These are phyloP conservation scores for Philaenus spumarius DNA, from an alignment of 1,140 invertebrate species.

Conservation along the genomic window DNA sequence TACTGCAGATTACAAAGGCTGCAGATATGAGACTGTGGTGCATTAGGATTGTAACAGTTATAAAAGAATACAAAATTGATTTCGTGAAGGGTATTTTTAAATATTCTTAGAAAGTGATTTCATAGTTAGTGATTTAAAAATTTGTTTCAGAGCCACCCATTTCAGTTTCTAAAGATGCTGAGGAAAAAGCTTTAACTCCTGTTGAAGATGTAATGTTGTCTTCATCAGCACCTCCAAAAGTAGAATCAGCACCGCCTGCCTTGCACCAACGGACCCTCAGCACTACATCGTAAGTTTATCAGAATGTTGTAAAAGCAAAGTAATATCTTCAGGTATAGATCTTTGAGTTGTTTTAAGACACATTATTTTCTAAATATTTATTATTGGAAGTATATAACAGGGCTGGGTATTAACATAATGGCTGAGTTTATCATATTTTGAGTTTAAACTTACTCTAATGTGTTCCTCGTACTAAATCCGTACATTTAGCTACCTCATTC, in stretches of 20 bases:
- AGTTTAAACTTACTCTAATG: too few species aligned
- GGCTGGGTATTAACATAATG: too few species aligned
- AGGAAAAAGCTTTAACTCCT: slow-evolving; percentile 3
- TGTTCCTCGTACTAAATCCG: too few species aligned
- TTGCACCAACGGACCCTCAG: slow-evolving; percentile 38
- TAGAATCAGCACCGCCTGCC: slow-evolving; percentile 19
- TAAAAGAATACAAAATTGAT: too few species aligned
- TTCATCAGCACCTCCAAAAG: slow-evolving; percentile 26
- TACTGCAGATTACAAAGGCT: too few species aligned
- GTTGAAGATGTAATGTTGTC: slow-evolving; percentile 36
- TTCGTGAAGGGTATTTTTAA: too few species aligned
- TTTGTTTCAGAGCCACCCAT: background rate
- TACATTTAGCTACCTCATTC: too few species aligned
- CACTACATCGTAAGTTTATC: slow-evolving; percentile 34
- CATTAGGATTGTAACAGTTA: too few species aligned
- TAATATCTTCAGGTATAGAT: background rate
- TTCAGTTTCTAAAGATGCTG: background rate
- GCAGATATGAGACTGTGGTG: too few species aligned
- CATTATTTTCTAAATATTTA: background rate
- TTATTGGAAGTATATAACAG: background rate
- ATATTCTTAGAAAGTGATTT: too few species aligned
- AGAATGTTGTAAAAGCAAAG: slow-evolving; percentile 20
- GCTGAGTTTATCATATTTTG: too few species aligned
- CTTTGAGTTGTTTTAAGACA: background rate
- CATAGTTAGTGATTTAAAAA: too few species aligned